phyloP scores from a whole-genome alignment of 2,113 vertebrate genomes.

The Indicator indicator region DNA sequence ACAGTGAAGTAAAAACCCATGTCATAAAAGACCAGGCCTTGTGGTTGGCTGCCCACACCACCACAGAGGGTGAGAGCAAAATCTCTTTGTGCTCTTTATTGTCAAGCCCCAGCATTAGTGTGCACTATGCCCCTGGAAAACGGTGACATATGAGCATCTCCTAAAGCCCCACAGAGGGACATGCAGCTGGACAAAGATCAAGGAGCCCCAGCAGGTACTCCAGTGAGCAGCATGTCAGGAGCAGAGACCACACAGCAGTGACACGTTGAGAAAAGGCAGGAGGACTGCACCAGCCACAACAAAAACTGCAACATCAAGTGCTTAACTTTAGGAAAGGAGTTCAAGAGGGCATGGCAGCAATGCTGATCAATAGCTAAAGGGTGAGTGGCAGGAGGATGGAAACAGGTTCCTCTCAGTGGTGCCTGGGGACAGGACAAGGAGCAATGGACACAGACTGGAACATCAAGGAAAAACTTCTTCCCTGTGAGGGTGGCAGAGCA shows the following conservation, averaged over 20 bases:
- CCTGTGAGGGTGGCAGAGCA: no score
- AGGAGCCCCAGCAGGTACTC: background rate
- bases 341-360: background rate
- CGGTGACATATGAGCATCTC: background rate
- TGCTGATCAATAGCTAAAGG: no score
- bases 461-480: no score
- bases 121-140: background rate
- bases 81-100: background rate
- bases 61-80: background rate
- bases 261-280: background rate
- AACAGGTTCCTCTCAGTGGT: no score
- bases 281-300: background rate
- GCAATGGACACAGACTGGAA: no score
- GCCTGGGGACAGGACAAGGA: no score
- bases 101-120: background rate
- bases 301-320: background rate
- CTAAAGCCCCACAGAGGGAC: background rate
- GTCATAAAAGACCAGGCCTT: background rate
- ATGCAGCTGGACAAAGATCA: background rate
- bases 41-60: background rate
- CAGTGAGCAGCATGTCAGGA: background rate
- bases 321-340: background rate
- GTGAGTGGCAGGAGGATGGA: no score
- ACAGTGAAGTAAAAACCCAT: background rate
- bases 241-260: background rate